phyloP scores from a whole-genome alignment of 2,888 invertebrate genomes.

The Junonia oenone region DNA sequence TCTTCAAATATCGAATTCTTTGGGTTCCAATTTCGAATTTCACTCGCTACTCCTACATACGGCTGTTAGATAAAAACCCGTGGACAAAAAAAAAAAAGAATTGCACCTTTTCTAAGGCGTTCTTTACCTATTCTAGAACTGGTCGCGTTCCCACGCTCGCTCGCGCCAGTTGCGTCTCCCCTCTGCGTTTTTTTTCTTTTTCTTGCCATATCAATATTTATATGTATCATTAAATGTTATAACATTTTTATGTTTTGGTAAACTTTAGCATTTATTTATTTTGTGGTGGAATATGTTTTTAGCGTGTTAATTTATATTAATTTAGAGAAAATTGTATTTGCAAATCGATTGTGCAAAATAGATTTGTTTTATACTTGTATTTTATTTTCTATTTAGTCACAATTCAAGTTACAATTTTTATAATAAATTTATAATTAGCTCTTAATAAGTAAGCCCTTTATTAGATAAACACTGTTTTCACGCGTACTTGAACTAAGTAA shows the following conservation, averaged over 20 bases:
- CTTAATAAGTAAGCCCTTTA: constrained; percentile 39
- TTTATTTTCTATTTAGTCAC: neutral
- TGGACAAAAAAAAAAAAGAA: constrained; percentile 61
- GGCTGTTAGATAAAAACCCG: constrained; percentile 60
- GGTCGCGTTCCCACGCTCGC: constrained; percentile 77
- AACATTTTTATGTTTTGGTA: constrained; percentile 18
- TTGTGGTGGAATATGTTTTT: neutral
- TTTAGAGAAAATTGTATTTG: neutral
- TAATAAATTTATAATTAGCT: neutral
- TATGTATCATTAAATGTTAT: constrained; percentile 30
- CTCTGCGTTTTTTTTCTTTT: constrained; percentile 58
- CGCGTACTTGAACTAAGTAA: constrained; percentile 55
- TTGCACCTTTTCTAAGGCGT: constrained; percentile 78
- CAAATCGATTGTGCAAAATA: neutral
- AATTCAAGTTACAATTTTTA: neutral
- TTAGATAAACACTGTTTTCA: constrained; percentile 49
- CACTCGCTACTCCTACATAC: constrained; percentile 30
- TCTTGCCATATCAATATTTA: constrained; percentile 45
- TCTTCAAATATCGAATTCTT: constrained; percentile 38
- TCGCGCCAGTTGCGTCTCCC: constrained; percentile 77
- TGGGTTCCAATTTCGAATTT: constrained; percentile 51
- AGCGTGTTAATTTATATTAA: neutral
- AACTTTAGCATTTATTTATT: constrained; percentile 6
- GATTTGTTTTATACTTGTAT: neutral
- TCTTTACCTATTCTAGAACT: constrained; percentile 67